A percentile compares a stretch with the other conserved stretches of the same genome.
These are phyloP conservation scores for Drosophila bipectinata DNA, from an alignment of 1,140 invertebrate species.

Conservation along the genomic window DNA sequence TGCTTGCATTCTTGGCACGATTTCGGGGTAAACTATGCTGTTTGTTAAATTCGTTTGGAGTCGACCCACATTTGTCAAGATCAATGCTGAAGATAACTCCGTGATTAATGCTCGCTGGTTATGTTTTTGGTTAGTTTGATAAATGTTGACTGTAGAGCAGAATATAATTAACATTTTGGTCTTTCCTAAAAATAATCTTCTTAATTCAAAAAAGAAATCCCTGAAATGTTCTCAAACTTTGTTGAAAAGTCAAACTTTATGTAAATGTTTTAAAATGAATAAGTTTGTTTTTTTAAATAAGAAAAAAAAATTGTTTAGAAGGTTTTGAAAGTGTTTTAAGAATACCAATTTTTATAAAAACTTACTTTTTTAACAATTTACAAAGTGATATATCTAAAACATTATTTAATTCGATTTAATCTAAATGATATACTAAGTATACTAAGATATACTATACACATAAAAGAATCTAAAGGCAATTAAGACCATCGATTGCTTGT, in stretches of 20 bases:
- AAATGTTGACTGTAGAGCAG: slow-evolving; percentile 24
- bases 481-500: slow-evolving; percentile 11
- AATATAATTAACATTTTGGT: slow-evolving; percentile 15
- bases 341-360: too few relatives aligned
- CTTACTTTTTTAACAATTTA: too few relatives aligned
- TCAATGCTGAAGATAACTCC: slow-evolving; percentile 50
- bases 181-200: slow-evolving; percentile 1
- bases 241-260: not conserved
- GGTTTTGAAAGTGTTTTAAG: too few relatives aligned
- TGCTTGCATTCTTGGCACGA: slow-evolving; percentile 31
- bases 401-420: not conserved
- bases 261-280: not conserved
- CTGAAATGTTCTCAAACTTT: slow-evolving; percentile 26
- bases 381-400: too few relatives aligned
- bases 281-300: too few relatives aligned
- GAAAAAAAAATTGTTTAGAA: too few relatives aligned
- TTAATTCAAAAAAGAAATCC: slow-evolving; percentile 2
- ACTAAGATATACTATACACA: too few relatives aligned
- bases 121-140: slow-evolving; percentile 30
- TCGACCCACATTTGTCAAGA: slow-evolving; percentile 68
- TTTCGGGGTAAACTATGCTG: slow-evolving; percentile 13
- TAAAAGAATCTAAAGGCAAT: not conserved
- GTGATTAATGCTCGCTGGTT: slow-evolving; percentile 54
- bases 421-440: not conserved
- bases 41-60: slow-evolving; percentile 18